phyloP scores from a whole-genome alignment of 2,888 invertebrate genomes.

The Diadromus collaris region DNA sequence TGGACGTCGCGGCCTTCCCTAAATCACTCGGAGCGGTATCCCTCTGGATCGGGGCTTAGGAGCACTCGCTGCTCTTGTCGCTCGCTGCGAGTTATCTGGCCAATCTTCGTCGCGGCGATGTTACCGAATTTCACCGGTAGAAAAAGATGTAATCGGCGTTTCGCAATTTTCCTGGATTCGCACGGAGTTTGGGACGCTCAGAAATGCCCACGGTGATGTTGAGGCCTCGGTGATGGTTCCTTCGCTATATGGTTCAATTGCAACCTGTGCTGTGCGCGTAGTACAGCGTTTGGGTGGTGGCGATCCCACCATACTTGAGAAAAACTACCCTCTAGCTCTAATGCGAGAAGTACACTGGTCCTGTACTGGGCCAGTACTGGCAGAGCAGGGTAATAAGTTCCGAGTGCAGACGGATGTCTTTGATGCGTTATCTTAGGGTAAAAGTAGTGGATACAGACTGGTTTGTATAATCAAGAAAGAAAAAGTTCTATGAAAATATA shows the following conservation, averaged over 20 bases:
- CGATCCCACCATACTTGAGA: too few relatives aligned
- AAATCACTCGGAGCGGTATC: slow-evolving; percentile 55
- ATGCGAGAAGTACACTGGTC: not conserved
- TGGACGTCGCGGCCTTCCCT: slow-evolving; percentile 40
- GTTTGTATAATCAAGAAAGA: not conserved
- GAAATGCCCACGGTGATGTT: too few relatives aligned
- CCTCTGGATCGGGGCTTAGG: slow-evolving; percentile 33
- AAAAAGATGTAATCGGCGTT: slow-evolving; percentile 36
- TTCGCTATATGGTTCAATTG: not conserved
- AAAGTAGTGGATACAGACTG: not conserved
- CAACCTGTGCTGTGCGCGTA: not conserved
- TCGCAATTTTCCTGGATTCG: slow-evolving; percentile 29
- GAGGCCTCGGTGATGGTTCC: not conserved
- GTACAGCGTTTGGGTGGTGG: not conserved
- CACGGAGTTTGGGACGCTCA: slow-evolving; percentile 20
- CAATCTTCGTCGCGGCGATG: slow-evolving; percentile 33
- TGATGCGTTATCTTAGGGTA: not conserved
- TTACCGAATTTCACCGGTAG: not conserved
- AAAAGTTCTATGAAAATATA: too few relatives aligned
- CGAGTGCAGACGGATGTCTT: not conserved
- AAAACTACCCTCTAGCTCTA: not conserved
- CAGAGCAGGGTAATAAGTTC: too few relatives aligned
- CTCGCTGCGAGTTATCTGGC: slow-evolving; percentile 19
- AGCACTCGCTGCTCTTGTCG: slow-evolving; percentile 27
- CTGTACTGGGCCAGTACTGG: too few relatives aligned